Conservation (phyloP, 2,797 vertebrate genomes). For the Brotogeris chrysoptera region DNA sequence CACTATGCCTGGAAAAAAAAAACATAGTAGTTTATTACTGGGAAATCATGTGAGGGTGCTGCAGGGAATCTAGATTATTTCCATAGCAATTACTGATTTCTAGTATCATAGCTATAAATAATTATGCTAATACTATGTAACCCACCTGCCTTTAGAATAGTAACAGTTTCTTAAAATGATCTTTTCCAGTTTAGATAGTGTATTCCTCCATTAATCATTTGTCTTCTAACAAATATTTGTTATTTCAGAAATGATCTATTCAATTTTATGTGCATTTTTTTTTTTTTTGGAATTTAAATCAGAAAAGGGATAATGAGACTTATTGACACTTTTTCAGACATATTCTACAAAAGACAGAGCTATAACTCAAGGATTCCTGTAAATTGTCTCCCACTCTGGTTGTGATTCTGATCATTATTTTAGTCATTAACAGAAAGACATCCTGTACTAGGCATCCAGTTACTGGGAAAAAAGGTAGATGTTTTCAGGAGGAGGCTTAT, state of each 20-base stretch:
- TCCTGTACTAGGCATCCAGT: background rate
- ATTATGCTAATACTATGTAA: background rate
- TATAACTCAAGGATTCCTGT: background rate
- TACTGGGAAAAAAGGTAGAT: background rate
- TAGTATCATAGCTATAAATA: conserved; percentile 3
- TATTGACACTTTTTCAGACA: background rate
- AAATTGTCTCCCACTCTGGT: accelerated
- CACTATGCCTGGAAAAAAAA: background rate
- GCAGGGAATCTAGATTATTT: conserved; percentile 5
- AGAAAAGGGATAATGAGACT: background rate
- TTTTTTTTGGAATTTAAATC: background rate
- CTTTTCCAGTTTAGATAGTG: background rate
- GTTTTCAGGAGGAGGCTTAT: background rate
- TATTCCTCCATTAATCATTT: background rate
- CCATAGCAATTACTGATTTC: conserved; percentile 17
- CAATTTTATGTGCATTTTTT: background rate
- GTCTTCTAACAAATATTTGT: background rate
- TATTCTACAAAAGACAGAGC: background rate
- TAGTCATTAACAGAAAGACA: background rate
- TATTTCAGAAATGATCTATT: background rate
- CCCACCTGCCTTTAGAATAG: background rate
- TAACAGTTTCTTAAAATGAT: background rate
- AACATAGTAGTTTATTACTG: background rate
- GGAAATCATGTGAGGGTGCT: background rate
- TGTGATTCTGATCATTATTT: background rate